Percentiles rank a stretch among this genome's conserved stretches.
Conservation (phyloP, 2,797 vertebrate species). For the Parotocinclus haroldoi region DNA sequence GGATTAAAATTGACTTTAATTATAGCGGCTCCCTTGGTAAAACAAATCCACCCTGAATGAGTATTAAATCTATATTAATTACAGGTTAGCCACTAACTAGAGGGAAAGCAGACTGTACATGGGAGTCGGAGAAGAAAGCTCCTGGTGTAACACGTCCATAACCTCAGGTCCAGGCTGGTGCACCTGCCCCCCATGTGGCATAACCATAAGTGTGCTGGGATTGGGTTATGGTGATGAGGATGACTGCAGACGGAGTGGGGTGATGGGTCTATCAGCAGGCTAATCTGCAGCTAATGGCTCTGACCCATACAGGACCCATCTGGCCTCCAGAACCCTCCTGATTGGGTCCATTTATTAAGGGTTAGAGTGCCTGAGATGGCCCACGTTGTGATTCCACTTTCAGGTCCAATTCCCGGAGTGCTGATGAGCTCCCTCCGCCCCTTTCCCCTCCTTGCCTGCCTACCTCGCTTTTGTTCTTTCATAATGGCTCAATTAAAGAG, state of each 20-base stretch:
- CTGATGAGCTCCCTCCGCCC: conserved; percentile 59
- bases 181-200: conserved; percentile 9
- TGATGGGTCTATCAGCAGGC: conserved; percentile 69
- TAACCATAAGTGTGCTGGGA: conserved; percentile 48
- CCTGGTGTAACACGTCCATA: conserved; percentile 17
- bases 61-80: no score
- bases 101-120: no score
- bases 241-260: conserved; percentile 58
- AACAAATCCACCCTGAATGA: no score
- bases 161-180: conserved; percentile 7
- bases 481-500: conserved; percentile 80
- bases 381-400: conserved; percentile 67
- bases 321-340: conserved; percentile 70
- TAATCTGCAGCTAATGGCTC: conserved; percentile 79
- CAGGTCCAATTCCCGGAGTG: conserved; percentile 66
- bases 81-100: no score
- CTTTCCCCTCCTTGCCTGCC: conserved; percentile 27
- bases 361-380: conserved; percentile 55
- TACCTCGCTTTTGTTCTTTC: conserved; percentile 68
- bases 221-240: conserved; percentile 73
- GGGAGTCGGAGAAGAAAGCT: no score
- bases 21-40: no score
- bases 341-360: conserved; percentile 77
- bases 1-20: no score
- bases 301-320: conserved; percentile 78